A percentile compares a stretch with the other conserved stretches of the same genome.
Evolutionary conservation across 1,140 invertebrate genomes (phyloP).

Genomic region (Xylocopa sonorina): DNA sequence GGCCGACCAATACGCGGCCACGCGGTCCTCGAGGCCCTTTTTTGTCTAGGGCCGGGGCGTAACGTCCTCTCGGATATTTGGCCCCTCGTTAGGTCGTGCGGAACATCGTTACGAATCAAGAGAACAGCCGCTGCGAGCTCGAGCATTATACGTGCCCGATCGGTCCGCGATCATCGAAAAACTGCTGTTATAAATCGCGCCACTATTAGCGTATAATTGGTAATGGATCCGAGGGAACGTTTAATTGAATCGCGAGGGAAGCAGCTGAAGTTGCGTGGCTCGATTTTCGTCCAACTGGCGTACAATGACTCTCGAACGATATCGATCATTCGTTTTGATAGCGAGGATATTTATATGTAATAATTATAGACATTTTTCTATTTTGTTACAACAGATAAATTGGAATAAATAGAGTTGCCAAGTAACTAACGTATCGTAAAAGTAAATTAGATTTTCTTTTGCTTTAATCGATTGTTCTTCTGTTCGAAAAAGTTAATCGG

Average conservation of each 20-base stretch:
- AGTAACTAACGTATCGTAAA: too few relatives aligned
- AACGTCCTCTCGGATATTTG: conserved; percentile 56
- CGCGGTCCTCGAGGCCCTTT: conserved; percentile 67
- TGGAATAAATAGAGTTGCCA: too few relatives aligned
- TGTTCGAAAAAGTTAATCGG: too few relatives aligned
- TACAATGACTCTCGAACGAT: too few relatives aligned
- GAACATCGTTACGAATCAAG: conserved; percentile 51
- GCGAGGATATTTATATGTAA: too few relatives aligned
- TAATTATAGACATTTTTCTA: too few relatives aligned
- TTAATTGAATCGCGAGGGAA: conserved; percentile 21
- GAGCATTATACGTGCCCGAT: conserved; percentile 13
- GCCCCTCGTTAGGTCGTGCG: conserved; percentile 60
- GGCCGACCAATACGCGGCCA: conserved; percentile 51
- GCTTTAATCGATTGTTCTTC: too few relatives aligned
- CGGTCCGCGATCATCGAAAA: not conserved
- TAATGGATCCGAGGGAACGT: conserved; percentile 4
- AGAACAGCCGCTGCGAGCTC: not conserved
- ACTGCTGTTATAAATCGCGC: conserved; percentile 36
- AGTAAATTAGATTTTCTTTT: too few relatives aligned
- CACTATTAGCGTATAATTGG: not conserved
- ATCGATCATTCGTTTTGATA: too few relatives aligned
- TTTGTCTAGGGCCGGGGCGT: conserved; percentile 63
- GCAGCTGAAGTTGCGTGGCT: too few relatives aligned
- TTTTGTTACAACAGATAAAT: too few relatives aligned
- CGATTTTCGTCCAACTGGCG: too few relatives aligned